A percentile compares a stretch with the other conserved stretches of the same genome.
Conservation (phyloP, 2,797 vertebrate genomes). For the Sebastiscus tertius region DNA sequence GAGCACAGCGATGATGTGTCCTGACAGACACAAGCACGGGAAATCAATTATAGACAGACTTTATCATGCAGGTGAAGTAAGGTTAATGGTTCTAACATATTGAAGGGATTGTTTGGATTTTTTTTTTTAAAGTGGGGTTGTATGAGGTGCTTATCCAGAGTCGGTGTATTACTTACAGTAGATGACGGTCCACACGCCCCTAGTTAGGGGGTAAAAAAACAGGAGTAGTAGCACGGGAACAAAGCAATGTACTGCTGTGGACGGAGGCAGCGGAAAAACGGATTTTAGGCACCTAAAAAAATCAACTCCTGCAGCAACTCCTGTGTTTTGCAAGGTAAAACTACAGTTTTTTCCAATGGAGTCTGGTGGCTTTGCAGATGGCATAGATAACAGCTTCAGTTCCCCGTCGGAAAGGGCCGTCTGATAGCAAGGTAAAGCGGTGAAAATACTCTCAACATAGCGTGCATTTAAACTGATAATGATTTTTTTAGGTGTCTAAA, state of each 20-base stretch:
- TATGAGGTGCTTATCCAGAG: not conserved
- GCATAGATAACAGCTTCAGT: not conserved
- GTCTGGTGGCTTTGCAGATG: not conserved
- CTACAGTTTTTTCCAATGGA: not conserved
- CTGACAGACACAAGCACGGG: conserved; percentile 70
- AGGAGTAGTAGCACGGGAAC: too few species aligned
- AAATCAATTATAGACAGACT: not conserved
- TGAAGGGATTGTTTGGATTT: not conserved
- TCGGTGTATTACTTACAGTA: too few species aligned
- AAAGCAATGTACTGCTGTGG: too few species aligned
- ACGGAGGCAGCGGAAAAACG: too few species aligned
- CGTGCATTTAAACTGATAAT: not conserved
- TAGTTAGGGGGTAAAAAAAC: accelerated
- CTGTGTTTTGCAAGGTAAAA: not conserved
- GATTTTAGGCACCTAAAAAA: too few species aligned
- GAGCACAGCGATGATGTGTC: conserved; percentile 93
- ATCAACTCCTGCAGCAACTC: too few species aligned
- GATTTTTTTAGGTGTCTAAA: not conserved
- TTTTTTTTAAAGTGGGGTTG: not conserved
- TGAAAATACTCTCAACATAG: not conserved
- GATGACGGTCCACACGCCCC: accelerated
- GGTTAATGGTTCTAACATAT: not conserved
- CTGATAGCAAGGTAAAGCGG: accelerated
- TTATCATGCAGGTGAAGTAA: not conserved
- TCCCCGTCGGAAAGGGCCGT: not conserved